Evolutionary conservation across 2,113 vertebrate species (phyloP).

Genomic region (Microcebus tavaratra): DNA sequence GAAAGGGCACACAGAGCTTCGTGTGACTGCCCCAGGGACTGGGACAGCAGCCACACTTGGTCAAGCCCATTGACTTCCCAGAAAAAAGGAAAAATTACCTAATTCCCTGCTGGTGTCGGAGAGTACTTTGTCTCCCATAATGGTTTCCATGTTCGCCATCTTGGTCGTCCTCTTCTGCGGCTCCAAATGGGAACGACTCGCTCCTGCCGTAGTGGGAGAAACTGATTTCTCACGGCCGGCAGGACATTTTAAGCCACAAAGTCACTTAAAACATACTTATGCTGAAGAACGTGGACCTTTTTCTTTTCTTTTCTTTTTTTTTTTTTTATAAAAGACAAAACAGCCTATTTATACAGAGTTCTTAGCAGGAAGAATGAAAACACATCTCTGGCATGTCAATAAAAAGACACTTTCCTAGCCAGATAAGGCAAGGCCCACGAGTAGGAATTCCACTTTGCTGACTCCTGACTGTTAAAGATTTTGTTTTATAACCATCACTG

Average conservation of each 20-base stretch:
- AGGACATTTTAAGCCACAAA: conserved; percentile 5
- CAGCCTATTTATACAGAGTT: background rate
- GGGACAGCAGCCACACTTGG: background rate
- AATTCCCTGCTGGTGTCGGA: background rate
- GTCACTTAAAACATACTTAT: conserved; percentile 1
- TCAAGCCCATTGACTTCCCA: background rate
- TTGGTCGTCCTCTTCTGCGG: background rate
- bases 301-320: background rate
- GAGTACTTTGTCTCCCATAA: background rate
- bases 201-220: background rate
- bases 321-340: background rate
- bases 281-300: background rate
- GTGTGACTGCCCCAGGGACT: background rate
- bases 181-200: background rate
- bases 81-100: background rate
- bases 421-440: background rate
- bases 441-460: background rate
- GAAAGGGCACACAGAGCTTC: background rate
- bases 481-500: background rate
- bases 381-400: background rate
- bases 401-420: background rate
- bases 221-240: background rate
- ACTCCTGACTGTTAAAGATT: background rate
- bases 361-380: background rate
- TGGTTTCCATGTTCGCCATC: background rate